Evolutionary conservation across 2,888 invertebrate species (phyloP), one percentile per base, ranked within the genome.

Genomic region (Mesorhabditis sp.): DNA sequence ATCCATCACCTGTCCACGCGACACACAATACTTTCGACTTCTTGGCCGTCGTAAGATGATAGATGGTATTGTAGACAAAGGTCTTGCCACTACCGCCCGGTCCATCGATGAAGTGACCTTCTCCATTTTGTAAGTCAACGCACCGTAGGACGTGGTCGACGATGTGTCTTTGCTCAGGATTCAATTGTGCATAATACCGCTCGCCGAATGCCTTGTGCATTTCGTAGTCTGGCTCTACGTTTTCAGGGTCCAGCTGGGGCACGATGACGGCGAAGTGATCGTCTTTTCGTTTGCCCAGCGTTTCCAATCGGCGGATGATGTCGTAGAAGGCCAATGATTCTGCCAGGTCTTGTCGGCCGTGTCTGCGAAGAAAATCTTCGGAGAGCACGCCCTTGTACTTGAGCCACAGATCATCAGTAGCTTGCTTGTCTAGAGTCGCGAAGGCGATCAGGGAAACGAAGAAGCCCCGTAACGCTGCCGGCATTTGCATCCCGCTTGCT

Each of bases 61-160:
- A 75, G 50, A 88, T 70, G 44, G 87, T 71, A 45, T 80, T 83
- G 64, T 87, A 85, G 0, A 87, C 70, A 70, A 79, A 87, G 4
- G 87, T 87, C 78, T 88, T 88, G 3, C 86, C 87, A n/a, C 86
- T 84, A 15, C 87, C 87, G 4, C 86, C 87, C 4, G 87, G 86
- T 28, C 86, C 87, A 76, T 87, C 87, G 5, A 87, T 68, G 67
- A 83, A 78, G 45, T 74, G 71, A 28, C 66, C 15, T 4, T 67
- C 64, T 2, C 66, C 41, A 10, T 42, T 4, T 4, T 62, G 61
- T 10, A 62, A 65, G 2, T 74, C 69, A 2, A 76, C 42, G 3
- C 62, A 42, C 15, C 43, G 43, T 5, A 70, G 4, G 4, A 69
- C 67, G 5, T 13, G n/a, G 6, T 74, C 67, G 45, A 63, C 68